Evolutionary conservation across 2,113 vertebrate genomes (phyloP).

Genomic region (Tragelaphus buxtoni): DNA sequence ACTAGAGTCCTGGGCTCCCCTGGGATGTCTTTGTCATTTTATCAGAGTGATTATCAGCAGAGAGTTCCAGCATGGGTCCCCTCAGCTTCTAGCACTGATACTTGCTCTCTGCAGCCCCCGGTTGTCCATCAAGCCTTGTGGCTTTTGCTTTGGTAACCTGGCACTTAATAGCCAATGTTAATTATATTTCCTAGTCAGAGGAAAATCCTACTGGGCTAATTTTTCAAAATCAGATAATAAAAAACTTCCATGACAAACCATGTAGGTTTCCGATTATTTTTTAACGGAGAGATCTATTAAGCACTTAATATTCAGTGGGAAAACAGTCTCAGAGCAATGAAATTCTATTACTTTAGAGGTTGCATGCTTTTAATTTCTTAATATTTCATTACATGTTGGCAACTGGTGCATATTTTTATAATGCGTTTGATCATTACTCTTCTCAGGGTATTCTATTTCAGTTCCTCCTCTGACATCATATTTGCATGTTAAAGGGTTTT

Average conservation of each 20-base stretch:
- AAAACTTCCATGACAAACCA: constrained; percentile 67
- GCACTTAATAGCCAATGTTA: constrained; percentile 68
- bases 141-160: constrained; percentile 60
- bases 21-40: constrained; percentile 81
- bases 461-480: constrained; percentile 71
- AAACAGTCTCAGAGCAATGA: constrained; percentile 69
- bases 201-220: constrained; percentile 63
- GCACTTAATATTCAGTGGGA: constrained; percentile 71
- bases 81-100: constrained; percentile 41
- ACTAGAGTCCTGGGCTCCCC: constrained; percentile 69
- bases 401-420: constrained; percentile 65
- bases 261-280: constrained; percentile 60
- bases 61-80: constrained; percentile 48
- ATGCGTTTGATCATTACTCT: constrained; percentile 68
- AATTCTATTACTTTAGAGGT: constrained; percentile 76
- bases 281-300: constrained; percentile 62
- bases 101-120: constrained; percentile 50
- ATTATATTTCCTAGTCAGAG: constrained; percentile 66
- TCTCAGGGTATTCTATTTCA: constrained; percentile 67
- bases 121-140: constrained; percentile 5
- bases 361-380: constrained; percentile 71
- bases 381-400: constrained; percentile 69
- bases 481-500: constrained; percentile 65
- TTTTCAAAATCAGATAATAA: constrained; percentile 69
- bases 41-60: constrained; percentile 77